These are phyloP conservation scores for Cheilosia scutellata DNA, from an alignment of 2,888 invertebrate species.

Conservation along the genomic window DNA sequence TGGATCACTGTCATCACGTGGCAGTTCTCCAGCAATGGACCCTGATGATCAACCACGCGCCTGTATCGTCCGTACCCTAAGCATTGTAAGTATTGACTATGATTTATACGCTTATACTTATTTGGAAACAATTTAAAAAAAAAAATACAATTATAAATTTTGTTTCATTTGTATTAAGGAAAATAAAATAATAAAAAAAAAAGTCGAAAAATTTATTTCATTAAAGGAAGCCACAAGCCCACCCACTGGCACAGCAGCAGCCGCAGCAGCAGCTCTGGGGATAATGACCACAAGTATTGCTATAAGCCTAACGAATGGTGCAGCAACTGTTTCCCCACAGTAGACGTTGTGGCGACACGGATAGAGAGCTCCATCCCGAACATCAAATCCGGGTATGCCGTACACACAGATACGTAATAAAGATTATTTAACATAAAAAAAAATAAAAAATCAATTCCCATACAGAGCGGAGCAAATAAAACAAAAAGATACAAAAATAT, in stretches of 20 bases:
- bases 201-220: conserved; percentile 46
- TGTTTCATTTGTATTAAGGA: conserved; percentile 2
- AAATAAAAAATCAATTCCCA: conserved; percentile 34
- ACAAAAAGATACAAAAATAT: conserved; percentile 41
- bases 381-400: conserved; percentile 38
- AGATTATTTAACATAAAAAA: conserved; percentile 48
- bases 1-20: conserved; percentile 82
- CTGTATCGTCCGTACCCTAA: conserved; percentile 83
- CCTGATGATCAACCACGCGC: conserved; percentile 80
- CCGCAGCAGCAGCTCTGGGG: conserved; percentile 76
- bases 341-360: conserved; percentile 43
- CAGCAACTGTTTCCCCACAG: conserved; percentile 79
- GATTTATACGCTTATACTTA: background rate
- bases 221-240: conserved; percentile 76
- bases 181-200: conserved; percentile 1
- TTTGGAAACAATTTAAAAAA: conserved; percentile 29
- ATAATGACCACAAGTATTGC: conserved; percentile 82
- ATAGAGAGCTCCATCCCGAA: background rate
- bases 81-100: conserved; percentile 82
- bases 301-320: conserved; percentile 80
- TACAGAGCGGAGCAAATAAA: conserved; percentile 38
- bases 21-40: conserved; percentile 82
- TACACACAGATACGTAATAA: conserved; percentile 67
- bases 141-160: conserved; percentile 33
- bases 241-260: conserved; percentile 69